A percentile compares a stretch with the other conserved stretches of the same genome.
Evolutionary conservation across 2,797 vertebrate genomes (phyloP).

Genomic region (Podargus strigoides): DNA sequence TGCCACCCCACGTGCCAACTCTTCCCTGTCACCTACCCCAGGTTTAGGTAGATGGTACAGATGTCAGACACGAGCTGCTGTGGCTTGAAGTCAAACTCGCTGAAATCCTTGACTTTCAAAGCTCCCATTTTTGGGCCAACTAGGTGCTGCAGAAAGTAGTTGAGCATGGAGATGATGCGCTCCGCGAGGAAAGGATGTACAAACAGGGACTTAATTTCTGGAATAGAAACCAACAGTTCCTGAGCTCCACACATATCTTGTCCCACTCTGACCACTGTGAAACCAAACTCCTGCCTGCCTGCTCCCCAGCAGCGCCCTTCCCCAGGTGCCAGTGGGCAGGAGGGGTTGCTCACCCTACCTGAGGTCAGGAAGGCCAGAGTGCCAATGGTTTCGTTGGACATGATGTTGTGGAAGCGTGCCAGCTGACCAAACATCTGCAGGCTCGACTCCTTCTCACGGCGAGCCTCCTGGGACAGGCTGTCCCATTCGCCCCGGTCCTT

Average conservation of each 20-base stretch:
- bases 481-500: conserved; percentile 94
- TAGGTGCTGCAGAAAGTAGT: conserved; percentile 96
- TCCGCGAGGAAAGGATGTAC: conserved; percentile 95
- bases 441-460: conserved; percentile 92
- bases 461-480: conserved; percentile 83
- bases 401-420: conserved; percentile 98
- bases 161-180: conserved; percentile 98
- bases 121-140: conserved; percentile 99
- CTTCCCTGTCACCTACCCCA: conserved; percentile 80
- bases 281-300: not conserved
- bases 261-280: not conserved
- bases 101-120: conserved; percentile 98
- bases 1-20: not conserved
- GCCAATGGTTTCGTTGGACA: conserved; percentile 98
- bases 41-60: conserved; percentile 97
- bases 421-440: conserved; percentile 97
- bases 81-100: conserved; percentile 98
- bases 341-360: conserved; percentile 72
- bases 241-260: not conserved
- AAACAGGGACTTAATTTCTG: conserved; percentile 94
- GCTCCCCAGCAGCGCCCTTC: not conserved
- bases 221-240: conserved; percentile 6
- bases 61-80: conserved; percentile 98
- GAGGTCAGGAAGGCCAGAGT: conserved; percentile 96
- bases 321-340: too few species aligned